Percentiles rank a stretch among this genome's conserved stretches.
These are phyloP conservation scores for Mobula birostris DNA, from an alignment of 2,113 vertebrate genomes.

Conservation along the genomic window DNA sequence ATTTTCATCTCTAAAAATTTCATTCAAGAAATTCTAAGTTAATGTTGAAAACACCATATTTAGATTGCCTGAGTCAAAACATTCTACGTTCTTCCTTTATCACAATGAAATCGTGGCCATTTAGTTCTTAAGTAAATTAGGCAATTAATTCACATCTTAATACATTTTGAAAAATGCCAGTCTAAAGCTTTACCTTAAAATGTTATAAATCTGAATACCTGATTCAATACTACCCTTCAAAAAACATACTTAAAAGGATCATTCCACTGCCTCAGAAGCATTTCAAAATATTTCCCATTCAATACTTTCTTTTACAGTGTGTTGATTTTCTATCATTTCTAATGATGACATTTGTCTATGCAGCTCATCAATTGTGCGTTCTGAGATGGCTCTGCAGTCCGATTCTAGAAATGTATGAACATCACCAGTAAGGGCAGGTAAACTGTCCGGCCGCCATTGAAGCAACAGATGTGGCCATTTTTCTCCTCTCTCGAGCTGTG, in stretches of 20 bases:
- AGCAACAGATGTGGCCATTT: no score
- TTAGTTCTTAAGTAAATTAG: background rate
- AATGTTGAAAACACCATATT: background rate
- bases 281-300: background rate
- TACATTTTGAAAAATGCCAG: background rate
- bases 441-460: no score
- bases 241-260: background rate
- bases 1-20: constrained; percentile 61
- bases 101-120: background rate
- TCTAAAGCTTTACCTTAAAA: background rate
- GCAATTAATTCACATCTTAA: background rate
- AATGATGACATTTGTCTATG: no score
- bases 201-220: background rate
- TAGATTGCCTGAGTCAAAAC: background rate
- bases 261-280: background rate
- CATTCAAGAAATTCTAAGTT: constrained; percentile 9
- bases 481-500: no score
- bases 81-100: background rate
- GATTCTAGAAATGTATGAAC: no score
- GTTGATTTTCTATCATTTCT: no score
- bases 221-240: background rate
- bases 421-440: no score
- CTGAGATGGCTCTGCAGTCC: no score
- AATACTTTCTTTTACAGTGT: background rate
- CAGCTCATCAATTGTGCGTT: no score